phyloP scores from a whole-genome alignment of 2,888 invertebrate species.

The Eudasyphora cyanicolor region DNA sequence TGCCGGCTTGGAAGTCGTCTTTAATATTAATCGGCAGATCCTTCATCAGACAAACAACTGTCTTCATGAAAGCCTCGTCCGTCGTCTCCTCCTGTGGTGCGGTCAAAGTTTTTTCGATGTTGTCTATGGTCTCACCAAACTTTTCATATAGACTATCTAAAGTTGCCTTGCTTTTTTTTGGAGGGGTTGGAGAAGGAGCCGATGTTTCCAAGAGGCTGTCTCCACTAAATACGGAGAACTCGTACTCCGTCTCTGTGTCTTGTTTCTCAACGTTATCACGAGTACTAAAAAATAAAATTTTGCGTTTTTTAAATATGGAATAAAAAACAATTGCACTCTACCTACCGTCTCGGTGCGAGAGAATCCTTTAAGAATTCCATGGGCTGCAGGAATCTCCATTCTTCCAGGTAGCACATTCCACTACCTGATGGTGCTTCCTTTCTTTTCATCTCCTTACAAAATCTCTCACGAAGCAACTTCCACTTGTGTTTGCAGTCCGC shows the following conservation, averaged over 20 bases:
- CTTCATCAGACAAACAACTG: constrained; percentile 11
- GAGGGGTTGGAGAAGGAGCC: background rate
- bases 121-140: constrained; percentile 22
- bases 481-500: background rate
- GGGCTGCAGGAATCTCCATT: constrained; percentile 34
- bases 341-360: constrained; percentile 13
- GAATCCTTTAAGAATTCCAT: constrained; percentile 30
- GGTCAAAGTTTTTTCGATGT: background rate
- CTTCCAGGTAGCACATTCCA: no score
- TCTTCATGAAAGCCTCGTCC: constrained; percentile 25
- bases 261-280: constrained; percentile 20
- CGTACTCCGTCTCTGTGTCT: background rate
- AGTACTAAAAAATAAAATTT: constrained; percentile 29
- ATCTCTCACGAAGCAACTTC: background rate
- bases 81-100: background rate
- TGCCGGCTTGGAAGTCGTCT: constrained; percentile 14
- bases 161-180: background rate
- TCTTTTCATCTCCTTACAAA: background rate
- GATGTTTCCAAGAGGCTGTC: background rate
- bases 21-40: constrained; percentile 1
- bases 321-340: background rate
- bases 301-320: background rate
- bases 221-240: background rate
- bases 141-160: constrained; percentile 14
- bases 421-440: background rate